Evolutionary conservation across 2,888 invertebrate species (phyloP).

Genomic region (Euplexia lucipara): DNA sequence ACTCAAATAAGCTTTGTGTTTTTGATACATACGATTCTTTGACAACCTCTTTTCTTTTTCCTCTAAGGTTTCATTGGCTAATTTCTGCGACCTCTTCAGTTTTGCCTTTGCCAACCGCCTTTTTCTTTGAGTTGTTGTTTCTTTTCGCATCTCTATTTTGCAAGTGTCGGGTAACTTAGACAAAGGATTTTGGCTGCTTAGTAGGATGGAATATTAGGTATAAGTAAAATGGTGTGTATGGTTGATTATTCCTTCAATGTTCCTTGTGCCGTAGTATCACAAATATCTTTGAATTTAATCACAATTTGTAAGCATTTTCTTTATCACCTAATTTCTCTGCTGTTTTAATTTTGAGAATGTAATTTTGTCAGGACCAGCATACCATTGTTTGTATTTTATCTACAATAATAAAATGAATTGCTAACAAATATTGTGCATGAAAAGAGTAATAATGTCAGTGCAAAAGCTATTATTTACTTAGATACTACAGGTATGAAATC

Average conservation of each 20-base stretch:
- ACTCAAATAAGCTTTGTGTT: neutral
- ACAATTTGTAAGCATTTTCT: no score
- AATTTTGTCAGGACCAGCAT: neutral
- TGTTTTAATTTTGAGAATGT: neutral
- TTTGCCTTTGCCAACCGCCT: conserved; percentile 31
- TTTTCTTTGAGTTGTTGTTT: conserved; percentile 49
- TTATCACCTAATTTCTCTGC: neutral
- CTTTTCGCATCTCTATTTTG: conserved; percentile 33
- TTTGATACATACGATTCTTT: neutral
- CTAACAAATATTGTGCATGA: neutral
- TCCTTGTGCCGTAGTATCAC: no score
- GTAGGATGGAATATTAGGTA: neutral
- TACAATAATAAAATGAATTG: conserved; percentile 9
- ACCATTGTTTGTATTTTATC: conserved; percentile 5
- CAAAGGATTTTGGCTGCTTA: neutral
- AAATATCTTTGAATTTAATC: no score
- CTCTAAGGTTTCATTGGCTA: conserved; percentile 37
- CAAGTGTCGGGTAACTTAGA: neutral
- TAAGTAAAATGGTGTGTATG: neutral
- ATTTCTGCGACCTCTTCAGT: conserved; percentile 19
- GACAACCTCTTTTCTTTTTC: conserved; percentile 24
- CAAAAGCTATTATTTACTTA: no score
- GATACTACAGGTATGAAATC: no score
- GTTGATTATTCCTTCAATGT: no score
- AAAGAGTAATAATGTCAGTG: neutral